phyloP scores from a whole-genome alignment of 2,797 vertebrate genomes.

The Australoheros facetus region DNA sequence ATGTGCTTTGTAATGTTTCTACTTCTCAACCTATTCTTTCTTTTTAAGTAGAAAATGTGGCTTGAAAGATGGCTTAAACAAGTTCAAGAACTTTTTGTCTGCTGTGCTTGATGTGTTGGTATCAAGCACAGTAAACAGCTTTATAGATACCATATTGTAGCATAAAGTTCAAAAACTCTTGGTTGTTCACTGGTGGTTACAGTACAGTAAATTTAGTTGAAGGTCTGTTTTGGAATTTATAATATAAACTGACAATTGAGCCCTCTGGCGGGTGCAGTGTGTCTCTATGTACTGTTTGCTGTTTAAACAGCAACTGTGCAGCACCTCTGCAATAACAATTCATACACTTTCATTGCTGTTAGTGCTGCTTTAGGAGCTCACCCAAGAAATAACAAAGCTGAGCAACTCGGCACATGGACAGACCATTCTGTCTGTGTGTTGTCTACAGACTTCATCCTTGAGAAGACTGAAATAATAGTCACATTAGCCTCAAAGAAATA shows the following conservation, averaged over 20 bases:
- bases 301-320: constrained; percentile 64
- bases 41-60: constrained; percentile 8
- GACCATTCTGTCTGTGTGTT: constrained; percentile 17
- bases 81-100: background rate
- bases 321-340: constrained; percentile 56
- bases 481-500: constrained; percentile 12
- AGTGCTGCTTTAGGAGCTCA: constrained; percentile 49
- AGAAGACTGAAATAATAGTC: constrained; percentile 15
- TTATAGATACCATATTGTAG: background rate
- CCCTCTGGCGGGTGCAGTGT: constrained; percentile 41
- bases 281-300: constrained; percentile 61
- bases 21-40: background rate
- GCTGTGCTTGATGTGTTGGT: background rate
- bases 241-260: constrained; percentile 53
- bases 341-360: constrained; percentile 52
- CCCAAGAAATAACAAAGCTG: constrained; percentile 63
- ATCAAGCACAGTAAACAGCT: background rate
- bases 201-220: constrained; percentile 16
- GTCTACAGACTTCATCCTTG: constrained; percentile 14
- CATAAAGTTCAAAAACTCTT: background rate
- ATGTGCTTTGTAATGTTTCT: constrained; percentile 28
- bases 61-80: constrained; percentile 18
- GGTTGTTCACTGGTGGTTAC: background rate
- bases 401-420: constrained; percentile 28
- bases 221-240: constrained; percentile 62